Base-by-base conservation (phyloP, 37 sponge, comb jelly and placozoan species). In the Cladorhizidae sp. region DNA sequence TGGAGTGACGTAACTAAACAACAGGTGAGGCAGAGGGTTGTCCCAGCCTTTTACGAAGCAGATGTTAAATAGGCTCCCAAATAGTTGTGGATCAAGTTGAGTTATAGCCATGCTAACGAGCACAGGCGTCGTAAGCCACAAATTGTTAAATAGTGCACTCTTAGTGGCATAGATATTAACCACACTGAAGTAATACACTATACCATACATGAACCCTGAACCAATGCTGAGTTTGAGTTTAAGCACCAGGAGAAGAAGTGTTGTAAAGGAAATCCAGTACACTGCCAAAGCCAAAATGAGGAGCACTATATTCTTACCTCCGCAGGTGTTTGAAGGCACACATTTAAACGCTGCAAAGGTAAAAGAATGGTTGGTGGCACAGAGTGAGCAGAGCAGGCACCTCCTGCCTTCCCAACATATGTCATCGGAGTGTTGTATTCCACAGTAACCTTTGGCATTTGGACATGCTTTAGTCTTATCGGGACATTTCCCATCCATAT, bases 151-250 rank as follows among this genome's bases (percentile, higher is more conserved):
- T 37, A 67, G 71, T 70, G 43, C n/a, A 40, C 26, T 20, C 43
- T 31, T n/a, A n/a, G n/a, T n/a, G n/a, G 63, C 45, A 50, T 77
- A 58, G n/a, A 68, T 62, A 14, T 28, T 45, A 17, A 77, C 17
- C 2, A 85, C 86, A 85, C 86, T 78, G 73, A 72, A 85, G 73
- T 69, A 85, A 54, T 70, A 85, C 6, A 85, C 29, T n/a, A 85
- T 33, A 25, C 86, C 63, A 70, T 85, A 78, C 26, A 85, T 36
- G 62, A 52, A 52, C 1, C 86, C 86, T 9, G 86, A 77, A 21
- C 86, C 86, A 8, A 85, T 23, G 7, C 64, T 76, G 1, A 85
- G 64, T 17, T 78, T 62, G 5, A 78, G 37, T 32, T 32, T 54
- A 1, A 76, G 50, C 1, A 71, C 42, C 40, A 40, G 21, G 18